These are phyloP conservation scores for Pandemis heparana DNA, from an alignment of 2,888 invertebrate species.

Conservation along the genomic window DNA sequence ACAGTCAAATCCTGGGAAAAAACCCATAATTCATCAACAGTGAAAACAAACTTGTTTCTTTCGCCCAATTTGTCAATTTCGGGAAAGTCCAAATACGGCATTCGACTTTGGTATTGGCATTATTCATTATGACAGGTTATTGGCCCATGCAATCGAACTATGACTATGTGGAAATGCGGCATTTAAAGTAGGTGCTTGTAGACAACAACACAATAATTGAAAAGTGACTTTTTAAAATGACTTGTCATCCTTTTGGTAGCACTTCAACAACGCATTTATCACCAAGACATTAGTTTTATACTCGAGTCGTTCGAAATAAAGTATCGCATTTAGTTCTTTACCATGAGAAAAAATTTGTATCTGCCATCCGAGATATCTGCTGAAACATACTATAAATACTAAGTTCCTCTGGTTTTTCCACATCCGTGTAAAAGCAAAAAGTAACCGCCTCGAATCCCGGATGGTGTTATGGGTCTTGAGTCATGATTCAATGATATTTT, in stretches of 20 bases:
- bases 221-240: background rate
- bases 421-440: conserved; percentile 10
- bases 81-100: conserved; percentile 25
- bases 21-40: background rate
- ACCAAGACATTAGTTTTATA: background rate
- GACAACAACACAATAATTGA: background rate
- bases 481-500: background rate
- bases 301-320: background rate
- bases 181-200: background rate
- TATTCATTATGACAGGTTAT: conserved; percentile 27
- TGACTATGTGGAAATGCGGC: background rate
- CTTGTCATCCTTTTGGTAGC: background rate
- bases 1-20: conserved; percentile 6
- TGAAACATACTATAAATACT: background rate
- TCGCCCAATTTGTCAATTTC: background rate
- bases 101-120: conserved; percentile 19
- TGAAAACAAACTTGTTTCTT: conserved; percentile 25
- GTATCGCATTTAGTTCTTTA: background rate
- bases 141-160: conserved; percentile 1
- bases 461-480: background rate
- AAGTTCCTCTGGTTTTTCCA: conserved; percentile 4
- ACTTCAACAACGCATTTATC: background rate
- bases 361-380: background rate
- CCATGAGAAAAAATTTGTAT: background rate
- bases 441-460: background rate